Base-by-base conservation (phyloP, 2,888 invertebrate genomes). In the Campoplex nolae region DNA sequence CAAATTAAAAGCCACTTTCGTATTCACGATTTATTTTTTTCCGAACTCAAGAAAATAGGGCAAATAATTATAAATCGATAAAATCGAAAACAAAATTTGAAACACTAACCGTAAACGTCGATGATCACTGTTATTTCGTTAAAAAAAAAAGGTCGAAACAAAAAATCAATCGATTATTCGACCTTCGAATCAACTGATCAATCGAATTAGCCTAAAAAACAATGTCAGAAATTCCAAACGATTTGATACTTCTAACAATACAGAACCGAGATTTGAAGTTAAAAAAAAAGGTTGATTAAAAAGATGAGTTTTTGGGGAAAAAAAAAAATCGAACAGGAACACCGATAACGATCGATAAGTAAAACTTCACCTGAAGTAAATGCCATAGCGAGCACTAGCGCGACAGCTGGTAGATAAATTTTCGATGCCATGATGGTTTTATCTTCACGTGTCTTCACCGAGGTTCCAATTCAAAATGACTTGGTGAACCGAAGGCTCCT, bases 301-400 rank as follows among this genome's bases (percentile, higher is more conserved):
- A 28, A 42, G 9, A 7, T 68, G 11, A 11, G 8, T 67, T 58
- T 51, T 70, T 35, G 23, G 23, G 23, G 38, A 38, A 38, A 38
- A 38, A 38, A 38, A 2, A 73, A 68, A 45, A n/a, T 38, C 18
- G 6, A 71, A 65, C 23, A 62, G 13, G 71, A 71, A 73, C 8
- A 86, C 56, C 32, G 54, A 71, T 0, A 38, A 74, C 13, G 38
- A 82, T 42, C 42, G 9, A 70, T 18, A 68, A 85, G 82, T 23
- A 28, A 70, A 74, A 58, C 16, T 70, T 91, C 88, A 92, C 92
- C 92, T 91, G 92, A 89, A 76, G 88, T 80, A 74, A 90, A 88
- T 32, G 88, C 88, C 58, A 88, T 65, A 70, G 90, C 83, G 79
- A 92, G 85, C 74, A 88, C 88, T 75, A 89, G 80, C 75, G 85